These are phyloP conservation scores for Avahi laniger DNA, from an alignment of 2,797 vertebrate species.

Conservation along the genomic window DNA sequence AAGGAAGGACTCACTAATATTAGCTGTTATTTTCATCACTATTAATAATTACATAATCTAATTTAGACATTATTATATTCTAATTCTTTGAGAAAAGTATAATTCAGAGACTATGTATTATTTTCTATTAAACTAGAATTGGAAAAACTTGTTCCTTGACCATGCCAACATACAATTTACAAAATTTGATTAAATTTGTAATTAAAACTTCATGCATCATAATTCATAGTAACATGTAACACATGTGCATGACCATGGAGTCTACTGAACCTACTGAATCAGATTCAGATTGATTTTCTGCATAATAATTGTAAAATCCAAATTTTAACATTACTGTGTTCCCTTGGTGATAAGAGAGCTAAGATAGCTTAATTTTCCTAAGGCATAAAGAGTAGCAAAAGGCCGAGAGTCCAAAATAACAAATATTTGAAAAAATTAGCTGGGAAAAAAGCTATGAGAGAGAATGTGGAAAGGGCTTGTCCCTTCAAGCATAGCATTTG, in stretches of 20 bases:
- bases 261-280: not conserved
- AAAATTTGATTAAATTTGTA: constrained; percentile 15
- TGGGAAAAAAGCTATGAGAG: not conserved
- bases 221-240: not conserved
- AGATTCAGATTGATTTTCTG: not conserved
- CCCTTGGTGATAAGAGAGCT: not conserved
- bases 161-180: not conserved
- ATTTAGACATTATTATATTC: not conserved
- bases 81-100: constrained; percentile 18
- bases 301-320: not conserved
- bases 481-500: not conserved
- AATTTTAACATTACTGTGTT: not conserved
- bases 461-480: not conserved
- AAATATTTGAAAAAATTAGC: not conserved
- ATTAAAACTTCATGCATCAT: constrained; percentile 2
- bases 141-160: not conserved
- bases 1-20: not conserved
- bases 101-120: not conserved
- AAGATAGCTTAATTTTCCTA: not conserved
- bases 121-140: not conserved
- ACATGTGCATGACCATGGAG: not conserved
- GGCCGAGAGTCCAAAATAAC: not conserved
- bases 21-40: not conserved
- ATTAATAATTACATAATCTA: not conserved
- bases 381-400: not conserved